These are phyloP conservation scores for Benitochromis conjunctus DNA, from an alignment of 2,113 vertebrate genomes.

Conservation along the genomic window DNA sequence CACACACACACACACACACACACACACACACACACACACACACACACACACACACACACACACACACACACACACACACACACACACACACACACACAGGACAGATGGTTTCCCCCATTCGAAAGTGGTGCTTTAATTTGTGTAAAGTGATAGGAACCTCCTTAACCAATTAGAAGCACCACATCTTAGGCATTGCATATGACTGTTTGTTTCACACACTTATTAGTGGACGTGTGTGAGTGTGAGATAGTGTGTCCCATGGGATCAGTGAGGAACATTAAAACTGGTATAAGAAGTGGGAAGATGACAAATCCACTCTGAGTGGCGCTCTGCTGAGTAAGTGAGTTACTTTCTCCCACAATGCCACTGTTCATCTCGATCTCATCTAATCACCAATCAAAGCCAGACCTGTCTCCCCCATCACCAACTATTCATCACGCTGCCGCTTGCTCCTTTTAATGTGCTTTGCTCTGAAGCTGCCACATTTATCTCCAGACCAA, in stretches of 20 bases:
- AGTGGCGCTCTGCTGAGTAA: conserved; percentile 1
- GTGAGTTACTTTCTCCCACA: conserved; percentile 14
- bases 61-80: not conserved
- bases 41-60: not conserved
- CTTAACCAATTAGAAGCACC: conserved; percentile 62
- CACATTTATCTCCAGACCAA: conserved; percentile 33
- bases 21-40: not conserved
- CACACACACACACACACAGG: conserved; percentile 19
- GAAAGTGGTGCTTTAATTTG: conserved; percentile 57
- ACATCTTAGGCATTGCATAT: conserved; percentile 20
- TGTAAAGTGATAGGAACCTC: conserved; percentile 61
- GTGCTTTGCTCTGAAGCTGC: conserved; percentile 8
- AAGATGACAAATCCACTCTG: conserved; percentile 24
- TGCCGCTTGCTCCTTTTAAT: not conserved
- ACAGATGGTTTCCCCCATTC: conserved; percentile 57
- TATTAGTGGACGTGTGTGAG: not conserved
- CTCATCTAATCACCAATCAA: conserved; percentile 51
- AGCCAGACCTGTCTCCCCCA: conserved; percentile 21
- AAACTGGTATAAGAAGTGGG: conserved; percentile 22
- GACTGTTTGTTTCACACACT: not conserved
- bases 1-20: not conserved
- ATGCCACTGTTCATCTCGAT: conserved; percentile 26
- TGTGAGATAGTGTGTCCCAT: not conserved
- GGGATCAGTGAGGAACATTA: conserved; percentile 20
- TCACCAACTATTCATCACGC: conserved; percentile 23